These are phyloP conservation scores for Zoanthus sociatus DNA, from an alignment of 92 coral and sea anemone species.

Conservation along the genomic window DNA sequence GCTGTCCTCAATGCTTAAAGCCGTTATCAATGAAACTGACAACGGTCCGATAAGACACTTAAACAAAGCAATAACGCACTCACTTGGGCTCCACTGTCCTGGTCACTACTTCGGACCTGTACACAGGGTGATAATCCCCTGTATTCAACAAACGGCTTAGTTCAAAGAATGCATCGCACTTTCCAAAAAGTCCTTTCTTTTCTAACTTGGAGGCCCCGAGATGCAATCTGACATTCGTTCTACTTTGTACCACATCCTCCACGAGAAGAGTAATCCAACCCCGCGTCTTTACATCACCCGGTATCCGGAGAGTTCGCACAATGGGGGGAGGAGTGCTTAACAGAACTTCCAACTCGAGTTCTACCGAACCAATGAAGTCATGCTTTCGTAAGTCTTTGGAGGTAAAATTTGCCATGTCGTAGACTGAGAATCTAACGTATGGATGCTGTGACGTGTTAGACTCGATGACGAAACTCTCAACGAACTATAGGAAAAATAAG, in stretches of 20 bases:
- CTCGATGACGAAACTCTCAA: constrained; percentile 87
- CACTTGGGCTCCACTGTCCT: constrained; percentile 89
- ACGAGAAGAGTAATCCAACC: constrained; percentile 80
- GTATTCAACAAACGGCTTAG: constrained; percentile 69
- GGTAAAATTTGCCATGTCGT: constrained; percentile 96
- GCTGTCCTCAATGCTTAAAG: too few species aligned
- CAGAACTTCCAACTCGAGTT: constrained; percentile 77
- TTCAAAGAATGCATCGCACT: constrained; percentile 91
- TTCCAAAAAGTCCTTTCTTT: constrained; percentile 86
- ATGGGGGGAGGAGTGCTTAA: constrained; percentile 71
- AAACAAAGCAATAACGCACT: constrained; percentile 21
- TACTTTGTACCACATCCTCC: constrained; percentile 72
- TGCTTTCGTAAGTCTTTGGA: constrained; percentile 96
- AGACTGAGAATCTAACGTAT: constrained; percentile 86
- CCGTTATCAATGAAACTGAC: too few species aligned
- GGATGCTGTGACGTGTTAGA: constrained; percentile 73
- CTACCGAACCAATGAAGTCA: constrained; percentile 90
- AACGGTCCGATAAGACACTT: not conserved
- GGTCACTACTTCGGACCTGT: constrained; percentile 90
- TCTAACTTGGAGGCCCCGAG: constrained; percentile 80
- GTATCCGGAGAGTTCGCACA: constrained; percentile 80
- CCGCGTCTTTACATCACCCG: constrained; percentile 93
- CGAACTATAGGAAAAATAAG: constrained; percentile 66
- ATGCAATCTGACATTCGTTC: constrained; percentile 77
- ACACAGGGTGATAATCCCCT: constrained; percentile 87